Evolutionary conservation across 53 echinoderm and acorn worm genomes (phyloP), one percentile per base, ranked within the genome.

Genomic region (Crossaster papposus): DNA sequence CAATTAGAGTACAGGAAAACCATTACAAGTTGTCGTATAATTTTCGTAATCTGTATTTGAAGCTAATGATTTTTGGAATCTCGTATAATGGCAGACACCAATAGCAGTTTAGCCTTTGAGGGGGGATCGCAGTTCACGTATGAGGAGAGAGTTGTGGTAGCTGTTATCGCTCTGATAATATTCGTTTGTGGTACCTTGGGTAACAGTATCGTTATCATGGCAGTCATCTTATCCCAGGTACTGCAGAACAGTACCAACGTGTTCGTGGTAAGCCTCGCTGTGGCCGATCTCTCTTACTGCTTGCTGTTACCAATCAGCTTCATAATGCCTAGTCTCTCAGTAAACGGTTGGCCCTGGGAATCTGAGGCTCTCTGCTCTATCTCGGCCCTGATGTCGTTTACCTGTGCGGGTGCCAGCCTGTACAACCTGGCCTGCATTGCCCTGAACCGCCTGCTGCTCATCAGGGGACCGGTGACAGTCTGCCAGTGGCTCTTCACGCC

Each of bases 241-340:
- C 68, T 93, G 34, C 93, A 90, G 38, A 93, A 85, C 17, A 22
- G 71, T n/a, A 86, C 93, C 50, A 93, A 93, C 32, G 82, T 87
- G 17, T 79, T 93, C 35, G 93, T 93, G n/a, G 79, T 90, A 30
- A 93, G 86, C 80, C 93, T 93, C 35, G 93, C 93, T 68, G 29
- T 79, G 6, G 87, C 93, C 15, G 93, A 93, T n/a, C 55, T 93
- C 0, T 44, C 75, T 23, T 86, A 81, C 30, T 93, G 93, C 64
- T 26, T 90, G 54, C 53, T 76, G 30, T 52, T 93, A 12, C 93
- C 93, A 2, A 14, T 86, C 31, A 58, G 76, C 64, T 26, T 22
- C 62, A 77, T 55, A 26, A 29, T 34, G 15, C 58, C 87, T 26
- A 36, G 76, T 12, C 77, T 87, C 33, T 75, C 87, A 14, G 12